Evolutionary conservation across 2,113 vertebrate species (phyloP).

Genomic region (Menura novaehollandiae): DNA sequence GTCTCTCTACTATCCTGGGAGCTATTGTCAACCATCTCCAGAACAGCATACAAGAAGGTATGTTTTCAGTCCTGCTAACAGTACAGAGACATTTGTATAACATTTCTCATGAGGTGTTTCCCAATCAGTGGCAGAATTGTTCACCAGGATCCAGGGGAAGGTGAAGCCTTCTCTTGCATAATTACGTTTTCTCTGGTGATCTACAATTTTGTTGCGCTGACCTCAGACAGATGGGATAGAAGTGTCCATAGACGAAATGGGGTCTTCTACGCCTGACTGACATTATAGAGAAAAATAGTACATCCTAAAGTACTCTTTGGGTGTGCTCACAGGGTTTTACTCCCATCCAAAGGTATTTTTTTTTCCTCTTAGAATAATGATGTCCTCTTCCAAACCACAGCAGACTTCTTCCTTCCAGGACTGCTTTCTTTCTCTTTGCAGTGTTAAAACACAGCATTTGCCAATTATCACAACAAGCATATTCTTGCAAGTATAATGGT

Average conservation of each 20-base stretch:
- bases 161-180: background rate
- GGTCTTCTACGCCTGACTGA: background rate
- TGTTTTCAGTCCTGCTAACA: background rate
- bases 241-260: background rate
- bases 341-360: background rate
- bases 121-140: background rate
- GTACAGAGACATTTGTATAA: background rate
- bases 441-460: background rate
- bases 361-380: background rate
- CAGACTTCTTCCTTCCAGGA: background rate
- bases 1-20: slow-evolving; percentile 92
- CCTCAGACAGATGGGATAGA: background rate
- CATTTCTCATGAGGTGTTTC: background rate
- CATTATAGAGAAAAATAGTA: background rate
- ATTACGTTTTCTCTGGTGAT: background rate
- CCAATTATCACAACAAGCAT: background rate
- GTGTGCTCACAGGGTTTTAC: background rate
- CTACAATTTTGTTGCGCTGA: background rate
- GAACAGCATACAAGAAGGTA: slow-evolving; percentile 96
- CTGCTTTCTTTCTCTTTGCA: background rate
- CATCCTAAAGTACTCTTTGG: background rate
- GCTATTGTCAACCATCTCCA: slow-evolving; percentile 98
- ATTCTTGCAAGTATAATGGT: background rate
- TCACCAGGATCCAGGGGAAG: background rate
- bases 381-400: background rate